A percentile compares a stretch with the other conserved stretches of the same genome.
Evolutionary conservation across 2,113 vertebrate species (phyloP).

Genomic region (Cairina moschata): DNA sequence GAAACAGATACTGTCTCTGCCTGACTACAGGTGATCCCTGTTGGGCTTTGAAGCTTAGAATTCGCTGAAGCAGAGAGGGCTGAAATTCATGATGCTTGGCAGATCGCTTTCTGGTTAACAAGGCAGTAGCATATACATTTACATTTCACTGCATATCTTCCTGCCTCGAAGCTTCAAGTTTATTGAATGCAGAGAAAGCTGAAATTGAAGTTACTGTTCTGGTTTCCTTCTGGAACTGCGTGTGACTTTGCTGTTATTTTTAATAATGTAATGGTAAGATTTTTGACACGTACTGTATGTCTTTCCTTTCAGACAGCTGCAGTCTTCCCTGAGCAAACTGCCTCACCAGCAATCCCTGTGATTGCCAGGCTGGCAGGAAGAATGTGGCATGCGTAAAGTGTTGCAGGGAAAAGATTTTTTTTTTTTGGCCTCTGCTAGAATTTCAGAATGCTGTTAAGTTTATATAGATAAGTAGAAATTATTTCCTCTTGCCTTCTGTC

Average conservation of each 20-base stretch:
- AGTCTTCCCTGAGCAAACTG: conserved; percentile 12
- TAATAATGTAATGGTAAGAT: conserved; percentile 23
- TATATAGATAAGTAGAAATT: fast-evolving
- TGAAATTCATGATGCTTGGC: conserved; percentile 12
- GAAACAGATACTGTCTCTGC: not conserved
- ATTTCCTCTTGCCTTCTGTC: not conserved
- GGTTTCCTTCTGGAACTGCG: conserved; percentile 44
- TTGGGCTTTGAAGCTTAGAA: not conserved
- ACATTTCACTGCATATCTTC: not conserved
- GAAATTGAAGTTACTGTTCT: conserved; percentile 7
- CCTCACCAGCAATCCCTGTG: not conserved
- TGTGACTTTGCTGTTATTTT: conserved; percentile 49
- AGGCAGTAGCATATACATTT: not conserved
- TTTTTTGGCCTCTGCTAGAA: not conserved
- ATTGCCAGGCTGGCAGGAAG: conserved; percentile 56
- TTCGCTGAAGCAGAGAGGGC: not conserved
- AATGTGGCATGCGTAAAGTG: not conserved
- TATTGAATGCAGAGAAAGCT: not conserved
- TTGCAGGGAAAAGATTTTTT: not conserved
- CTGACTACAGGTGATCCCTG: not conserved
- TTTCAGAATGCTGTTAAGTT: not conserved
- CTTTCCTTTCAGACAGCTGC: conserved; percentile 46
- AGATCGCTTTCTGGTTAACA: conserved; percentile 14
- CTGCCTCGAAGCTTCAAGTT: not conserved
- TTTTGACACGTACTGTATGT: conserved; percentile 7